These are phyloP conservation scores for Hafferia zeledoni DNA, from an alignment of 2,797 vertebrate species.

Conservation along the genomic window DNA sequence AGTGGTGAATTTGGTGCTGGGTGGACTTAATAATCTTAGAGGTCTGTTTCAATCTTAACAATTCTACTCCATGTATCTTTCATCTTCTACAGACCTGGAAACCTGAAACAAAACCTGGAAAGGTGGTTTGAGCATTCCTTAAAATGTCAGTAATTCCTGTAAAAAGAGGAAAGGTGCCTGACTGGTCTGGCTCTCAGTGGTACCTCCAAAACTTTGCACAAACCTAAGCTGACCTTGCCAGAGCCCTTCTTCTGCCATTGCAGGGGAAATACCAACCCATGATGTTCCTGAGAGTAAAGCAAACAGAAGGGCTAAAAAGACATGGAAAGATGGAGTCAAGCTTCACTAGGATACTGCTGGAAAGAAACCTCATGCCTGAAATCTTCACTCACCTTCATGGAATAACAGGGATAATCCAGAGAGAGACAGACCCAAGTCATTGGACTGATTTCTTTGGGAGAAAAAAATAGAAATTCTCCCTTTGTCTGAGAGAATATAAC, in stretches of 20 bases:
- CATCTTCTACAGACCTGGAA: not conserved
- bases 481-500: not conserved
- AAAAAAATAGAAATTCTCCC: not conserved
- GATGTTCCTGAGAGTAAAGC: not conserved
- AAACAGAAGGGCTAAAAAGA: not conserved
- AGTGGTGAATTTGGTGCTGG: not conserved
- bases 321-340: not conserved
- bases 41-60: fast-evolving
- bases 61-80: not conserved
- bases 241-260: not conserved
- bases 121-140: not conserved
- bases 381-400: not conserved
- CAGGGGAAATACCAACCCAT: not conserved
- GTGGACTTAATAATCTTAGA: not conserved
- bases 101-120: not conserved
- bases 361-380: not conserved
- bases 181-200: not conserved
- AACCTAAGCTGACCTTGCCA: not conserved
- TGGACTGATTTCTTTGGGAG: not conserved
- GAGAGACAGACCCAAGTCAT: not conserved
- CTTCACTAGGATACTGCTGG: not conserved
- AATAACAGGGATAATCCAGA: not conserved
- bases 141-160: not conserved
- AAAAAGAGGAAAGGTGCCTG: not conserved
- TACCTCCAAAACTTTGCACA: not conserved